Evolutionary conservation across 2,113 vertebrate species (phyloP), one percentile per base, ranked within the genome.

Genomic region (Clarias macrocephalus): DNA sequence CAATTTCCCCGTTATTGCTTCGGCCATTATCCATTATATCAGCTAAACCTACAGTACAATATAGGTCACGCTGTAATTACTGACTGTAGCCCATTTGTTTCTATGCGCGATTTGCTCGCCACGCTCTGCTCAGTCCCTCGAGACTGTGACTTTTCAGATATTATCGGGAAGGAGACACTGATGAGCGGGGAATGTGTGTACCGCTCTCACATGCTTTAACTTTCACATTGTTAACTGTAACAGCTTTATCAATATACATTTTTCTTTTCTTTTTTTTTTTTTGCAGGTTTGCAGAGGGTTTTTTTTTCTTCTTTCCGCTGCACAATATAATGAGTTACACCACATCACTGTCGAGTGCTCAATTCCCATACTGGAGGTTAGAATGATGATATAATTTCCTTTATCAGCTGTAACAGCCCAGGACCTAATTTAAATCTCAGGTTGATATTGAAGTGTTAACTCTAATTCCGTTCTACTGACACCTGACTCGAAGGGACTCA

Each of bases 31-130:
- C 68, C 37, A 75, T 48, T 75, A 23, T 48, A 52, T 48, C 42
- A 52, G 72, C 37, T 52, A 76, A 76, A 54, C 5, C 73, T 76
- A 76, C 73, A n/a, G n/a, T 16, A 75, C 2, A 19, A 7, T 21
- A 10, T n/a, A 23, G 73, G 73, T 76, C 73, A 54, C 23, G 15
- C 11, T 76, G 42, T 54, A 76, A 52, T 76, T 76, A 52, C 12
- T 76, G 42, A 76, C 73, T 7, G 23, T 76, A 25, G 73, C 73
- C 48, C 73, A 76, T 76, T 76, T n/a, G 73, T 52, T 52, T 25
- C 48, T 6, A 76, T 52, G 48, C 48, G n/a, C 42, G 15, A 76
- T 76, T 54, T 76, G 73, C 54, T n/a, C 52, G 73, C 42, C 37
- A 52, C 23, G 21, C 33, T 76, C 23, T 15, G 15, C 42, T 54